These are phyloP conservation scores for Parnassius smintheus DNA, from an alignment of 2,888 invertebrate genomes.

Conservation along the genomic window DNA sequence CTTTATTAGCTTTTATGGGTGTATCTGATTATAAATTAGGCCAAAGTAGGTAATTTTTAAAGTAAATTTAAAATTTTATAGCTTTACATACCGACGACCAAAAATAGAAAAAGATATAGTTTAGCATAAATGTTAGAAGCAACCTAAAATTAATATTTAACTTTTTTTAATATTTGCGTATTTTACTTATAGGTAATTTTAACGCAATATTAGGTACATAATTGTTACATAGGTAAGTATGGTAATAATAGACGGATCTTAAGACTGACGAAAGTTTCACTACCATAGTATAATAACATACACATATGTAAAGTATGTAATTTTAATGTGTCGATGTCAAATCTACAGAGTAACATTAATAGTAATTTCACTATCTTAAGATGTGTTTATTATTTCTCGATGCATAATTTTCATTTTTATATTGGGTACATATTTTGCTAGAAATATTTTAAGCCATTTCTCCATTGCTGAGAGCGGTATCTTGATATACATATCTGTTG, in stretches of 20 bases:
- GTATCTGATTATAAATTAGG: slow-evolving; percentile 20
- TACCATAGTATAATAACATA: too few relatives aligned
- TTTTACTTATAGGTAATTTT: slow-evolving; percentile 24
- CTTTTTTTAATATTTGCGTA: slow-evolving; percentile 6
- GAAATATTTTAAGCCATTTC: slow-evolving; percentile 29
- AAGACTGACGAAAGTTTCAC: slow-evolving; percentile 56
- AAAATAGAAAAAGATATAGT: slow-evolving; percentile 43
- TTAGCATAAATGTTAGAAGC: slow-evolving; percentile 29
- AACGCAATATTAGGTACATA: slow-evolving; percentile 37
- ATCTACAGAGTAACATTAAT: slow-evolving; percentile 32
- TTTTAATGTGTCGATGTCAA: slow-evolving; percentile 42
- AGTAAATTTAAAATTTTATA: slow-evolving; percentile 30
- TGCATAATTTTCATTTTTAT: slow-evolving; percentile 24
- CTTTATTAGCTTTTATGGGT: slow-evolving; percentile 19
- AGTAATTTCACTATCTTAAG: slow-evolving; percentile 47
- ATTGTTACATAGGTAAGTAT: slow-evolving; percentile 46
- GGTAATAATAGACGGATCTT: slow-evolving; percentile 72
- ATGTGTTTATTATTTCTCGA: slow-evolving; percentile 66
- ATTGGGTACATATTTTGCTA: slow-evolving; percentile 31
- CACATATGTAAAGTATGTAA: slow-evolving; percentile 30
- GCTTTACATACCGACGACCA: slow-evolving; percentile 51
- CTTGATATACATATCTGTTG: slow-evolving; percentile 16
- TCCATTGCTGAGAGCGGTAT: not conserved
- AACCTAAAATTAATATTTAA: slow-evolving; percentile 15
- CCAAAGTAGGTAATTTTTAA: slow-evolving; percentile 22